Evolutionary conservation across 2,113 vertebrate genomes (phyloP), one percentile per base, ranked within the genome.

Genomic region (Aspiorhynchus laticeps): DNA sequence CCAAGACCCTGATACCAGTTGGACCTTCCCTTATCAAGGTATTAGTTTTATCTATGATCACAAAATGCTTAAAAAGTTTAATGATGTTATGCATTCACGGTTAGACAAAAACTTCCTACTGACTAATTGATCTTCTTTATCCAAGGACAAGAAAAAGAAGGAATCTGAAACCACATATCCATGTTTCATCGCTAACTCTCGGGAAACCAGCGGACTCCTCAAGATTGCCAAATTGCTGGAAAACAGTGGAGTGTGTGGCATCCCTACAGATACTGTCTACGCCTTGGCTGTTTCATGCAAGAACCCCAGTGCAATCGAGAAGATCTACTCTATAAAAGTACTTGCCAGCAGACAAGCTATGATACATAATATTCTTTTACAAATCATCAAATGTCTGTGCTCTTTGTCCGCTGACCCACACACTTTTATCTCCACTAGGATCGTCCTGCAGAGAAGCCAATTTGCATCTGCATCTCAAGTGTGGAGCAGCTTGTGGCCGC

Each of bases 241-340:
- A 48, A 86, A 89, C 0, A 94, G 95, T 6, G 94, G 94, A 0
- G 96, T 97, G 0, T 97, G 97, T 4, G 96, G 96, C 31, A 95
- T 97, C 51, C 97, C 96, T 0, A 98, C 97, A 0, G 97, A 98
- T 90, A 98, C 97, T 0, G 97, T 98, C 7, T 97, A 98, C 0
- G 97, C 96, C 24, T 82, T 97, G 89, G 96, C 96, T 17, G 97
- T 96, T 67, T 97, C 97, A 87, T 98, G 97, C 94, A 97, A 94
- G 69, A 96, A 97, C 88, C 96, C 97, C 1, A 83, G 94, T 63
- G 96, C 97, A 73, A 97, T 97, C 0, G 95, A 96, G 91, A 96
- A 94, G 84, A 96, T 98, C 92, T 97, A 97, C 91, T 95, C 92
- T 69, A 97, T 98, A 89, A 98, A 98, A 93, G 97, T 97, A 92